phyloP scores from a whole-genome alignment of 2,888 invertebrate species.

The Tromatobia lineatoria region DNA sequence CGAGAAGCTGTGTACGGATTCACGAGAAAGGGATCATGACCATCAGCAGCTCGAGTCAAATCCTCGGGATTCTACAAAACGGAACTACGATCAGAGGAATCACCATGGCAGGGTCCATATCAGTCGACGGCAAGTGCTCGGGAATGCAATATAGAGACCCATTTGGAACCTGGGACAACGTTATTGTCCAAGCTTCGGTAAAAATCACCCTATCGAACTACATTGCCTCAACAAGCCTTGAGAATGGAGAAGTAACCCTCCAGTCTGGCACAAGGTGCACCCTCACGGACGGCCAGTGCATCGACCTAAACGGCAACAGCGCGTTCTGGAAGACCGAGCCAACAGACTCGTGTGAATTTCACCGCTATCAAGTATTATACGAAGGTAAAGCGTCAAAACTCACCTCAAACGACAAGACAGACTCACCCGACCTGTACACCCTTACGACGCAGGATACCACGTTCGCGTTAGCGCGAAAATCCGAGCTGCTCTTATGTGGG shows the following conservation, averaged over 20 bases:
- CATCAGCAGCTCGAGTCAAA: neutral
- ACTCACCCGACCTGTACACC: neutral
- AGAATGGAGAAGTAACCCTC: neutral
- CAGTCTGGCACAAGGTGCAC: neutral
- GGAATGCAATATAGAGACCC: constrained; percentile 67
- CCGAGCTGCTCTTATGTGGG: no score
- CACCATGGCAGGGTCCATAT: constrained; percentile 21
- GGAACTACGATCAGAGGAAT: constrained; percentile 34
- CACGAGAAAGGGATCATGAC: constrained; percentile 22
- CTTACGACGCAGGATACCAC: constrained; percentile 4
- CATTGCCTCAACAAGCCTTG: neutral
- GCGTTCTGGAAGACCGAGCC: constrained; percentile 26
- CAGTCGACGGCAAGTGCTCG: constrained; percentile 50
- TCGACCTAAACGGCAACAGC: constrained; percentile 22
- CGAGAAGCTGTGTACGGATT: neutral
- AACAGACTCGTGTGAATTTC: neutral
- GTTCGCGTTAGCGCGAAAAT: constrained; percentile 19
- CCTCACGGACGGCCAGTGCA: neutral
- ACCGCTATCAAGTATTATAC: constrained; percentile 4
- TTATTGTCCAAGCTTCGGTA: constrained; percentile 21
- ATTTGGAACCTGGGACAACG: constrained; percentile 60
- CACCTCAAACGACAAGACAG: neutral
- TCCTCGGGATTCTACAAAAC: neutral
- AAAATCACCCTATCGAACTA: neutral
- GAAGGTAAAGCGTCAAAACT: constrained; percentile 3